A percentile compares a stretch with the other conserved stretches of the same genome.
These are phyloP conservation scores for Micromys minutus DNA, from an alignment of 2,113 vertebrate genomes.

Conservation along the genomic window DNA sequence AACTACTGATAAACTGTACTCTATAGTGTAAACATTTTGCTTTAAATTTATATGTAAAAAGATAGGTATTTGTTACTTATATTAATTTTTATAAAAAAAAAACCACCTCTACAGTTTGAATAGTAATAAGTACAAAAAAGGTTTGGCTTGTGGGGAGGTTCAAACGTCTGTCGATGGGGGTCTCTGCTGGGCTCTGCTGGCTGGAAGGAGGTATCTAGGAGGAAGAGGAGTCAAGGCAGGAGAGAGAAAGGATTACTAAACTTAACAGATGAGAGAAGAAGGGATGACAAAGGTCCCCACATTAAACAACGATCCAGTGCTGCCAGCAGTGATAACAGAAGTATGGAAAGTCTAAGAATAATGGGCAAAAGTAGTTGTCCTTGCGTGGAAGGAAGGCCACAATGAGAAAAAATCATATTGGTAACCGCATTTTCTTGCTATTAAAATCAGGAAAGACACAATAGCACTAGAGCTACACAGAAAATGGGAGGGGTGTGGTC, in stretches of 20 bases:
- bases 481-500: neutral
- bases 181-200: neutral
- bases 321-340: neutral
- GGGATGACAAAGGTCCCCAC: neutral
- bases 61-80: neutral
- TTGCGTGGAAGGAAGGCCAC: neutral
- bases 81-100: constrained; percentile 29
- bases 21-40: neutral
- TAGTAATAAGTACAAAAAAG: neutral
- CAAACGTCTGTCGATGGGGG: neutral
- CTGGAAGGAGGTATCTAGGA: neutral
- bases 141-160: neutral
- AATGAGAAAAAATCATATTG: neutral
- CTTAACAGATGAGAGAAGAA: neutral
- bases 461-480: neutral
- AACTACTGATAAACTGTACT: neutral
- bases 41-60: neutral
- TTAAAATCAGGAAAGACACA: neutral
- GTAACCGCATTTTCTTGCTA: neutral
- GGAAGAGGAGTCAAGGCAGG: neutral
- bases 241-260: neutral
- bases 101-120: neutral
- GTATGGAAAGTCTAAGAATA: neutral
- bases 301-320: neutral
- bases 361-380: neutral